Evolutionary conservation across 2,888 invertebrate genomes (phyloP).

Genomic region (Volucella inflata): DNA sequence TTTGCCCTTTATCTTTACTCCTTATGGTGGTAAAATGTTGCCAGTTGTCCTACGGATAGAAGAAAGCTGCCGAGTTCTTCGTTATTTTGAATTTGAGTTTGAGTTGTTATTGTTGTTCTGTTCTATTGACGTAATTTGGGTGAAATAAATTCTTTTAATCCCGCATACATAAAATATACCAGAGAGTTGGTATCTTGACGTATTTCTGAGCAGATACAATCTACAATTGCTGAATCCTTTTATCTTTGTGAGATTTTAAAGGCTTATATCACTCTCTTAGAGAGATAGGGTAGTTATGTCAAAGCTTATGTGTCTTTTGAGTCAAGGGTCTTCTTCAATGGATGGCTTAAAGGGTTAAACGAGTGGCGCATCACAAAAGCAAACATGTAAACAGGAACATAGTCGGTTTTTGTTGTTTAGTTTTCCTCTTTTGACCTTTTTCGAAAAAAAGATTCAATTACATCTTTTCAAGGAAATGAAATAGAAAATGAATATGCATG

Average conservation of each 20-base stretch:
- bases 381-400: slow-evolving; percentile 3
- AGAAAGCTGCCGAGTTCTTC: too few species aligned
- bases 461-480: slow-evolving; percentile 30
- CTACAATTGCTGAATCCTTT: slow-evolving; percentile 67
- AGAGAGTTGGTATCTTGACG: slow-evolving; percentile 8
- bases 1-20: background rate
- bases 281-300: slow-evolving; percentile 54
- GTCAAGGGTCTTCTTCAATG: slow-evolving; percentile 38
- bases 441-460: slow-evolving; percentile 43
- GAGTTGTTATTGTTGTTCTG: too few species aligned
- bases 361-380: slow-evolving; percentile 13
- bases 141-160: background rate
- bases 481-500: slow-evolving; percentile 7
- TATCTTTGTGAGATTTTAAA: slow-evolving; percentile 60
- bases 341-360: slow-evolving; percentile 5
- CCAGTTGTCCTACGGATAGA: too few species aligned
- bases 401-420: slow-evolving; percentile 40
- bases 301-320: slow-evolving; percentile 58
- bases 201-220: slow-evolving; percentile 34
- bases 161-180: slow-evolving; percentile 19
- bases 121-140: background rate
- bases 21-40: background rate
- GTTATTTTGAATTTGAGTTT: too few species aligned
- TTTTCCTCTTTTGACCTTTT: slow-evolving; percentile 13
- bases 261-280: slow-evolving; percentile 59